Conservation (phyloP, 2,797 vertebrate species). For the Sparus aurata region DNA sequence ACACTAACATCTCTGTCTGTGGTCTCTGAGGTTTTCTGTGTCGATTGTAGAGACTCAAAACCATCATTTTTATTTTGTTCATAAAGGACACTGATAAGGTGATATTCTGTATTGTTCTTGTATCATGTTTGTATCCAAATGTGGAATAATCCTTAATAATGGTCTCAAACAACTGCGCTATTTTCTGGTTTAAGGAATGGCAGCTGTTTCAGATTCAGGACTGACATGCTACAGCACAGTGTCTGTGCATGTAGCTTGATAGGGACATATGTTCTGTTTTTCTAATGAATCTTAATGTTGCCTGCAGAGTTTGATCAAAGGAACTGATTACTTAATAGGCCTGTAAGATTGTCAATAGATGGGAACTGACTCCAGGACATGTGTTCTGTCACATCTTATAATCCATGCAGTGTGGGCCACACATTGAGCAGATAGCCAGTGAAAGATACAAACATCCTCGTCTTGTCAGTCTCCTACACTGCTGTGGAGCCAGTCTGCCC, state of each 20-base stretch:
- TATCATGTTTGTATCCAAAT: background rate
- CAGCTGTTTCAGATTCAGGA: background rate
- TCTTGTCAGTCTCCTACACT: background rate
- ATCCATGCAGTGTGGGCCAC: background rate
- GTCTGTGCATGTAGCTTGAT: background rate
- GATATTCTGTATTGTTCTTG: background rate
- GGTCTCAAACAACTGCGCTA: background rate
- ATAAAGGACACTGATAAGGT: background rate
- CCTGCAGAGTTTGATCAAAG: background rate
- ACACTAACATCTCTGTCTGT: background rate
- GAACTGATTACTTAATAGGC: background rate
- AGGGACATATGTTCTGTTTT: background rate
- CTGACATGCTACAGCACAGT: background rate
- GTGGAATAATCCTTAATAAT: background rate
- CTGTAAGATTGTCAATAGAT: background rate
- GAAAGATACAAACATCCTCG: background rate
- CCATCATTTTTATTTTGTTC: too few relatives aligned
- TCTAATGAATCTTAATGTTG: background rate
- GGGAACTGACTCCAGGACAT: background rate
- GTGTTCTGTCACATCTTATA: background rate
- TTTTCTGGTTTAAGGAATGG: background rate
- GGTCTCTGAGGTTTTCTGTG: background rate
- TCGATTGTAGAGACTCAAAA: background rate
- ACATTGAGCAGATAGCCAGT: background rate
- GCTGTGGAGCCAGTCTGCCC: slow-evolving; percentile 12